A percentile compares a stretch with the other conserved stretches of the same genome.
Evolutionary conservation across 2,113 vertebrate species (phyloP).

Genomic region (Stictonetta naevosa): DNA sequence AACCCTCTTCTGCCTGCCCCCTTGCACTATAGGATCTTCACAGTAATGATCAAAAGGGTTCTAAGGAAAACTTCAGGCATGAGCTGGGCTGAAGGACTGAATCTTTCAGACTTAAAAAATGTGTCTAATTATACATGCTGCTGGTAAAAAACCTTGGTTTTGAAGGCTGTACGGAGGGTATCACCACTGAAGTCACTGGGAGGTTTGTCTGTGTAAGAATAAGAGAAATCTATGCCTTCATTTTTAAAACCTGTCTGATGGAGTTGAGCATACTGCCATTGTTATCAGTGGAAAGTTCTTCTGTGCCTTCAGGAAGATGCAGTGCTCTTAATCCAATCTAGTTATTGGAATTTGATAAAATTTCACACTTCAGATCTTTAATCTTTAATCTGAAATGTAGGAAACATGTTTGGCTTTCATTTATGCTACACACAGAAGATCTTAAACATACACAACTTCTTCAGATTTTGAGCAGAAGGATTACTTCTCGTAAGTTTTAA

Average conservation of each 20-base stretch:
- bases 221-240: not conserved
- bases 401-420: not conserved
- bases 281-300: not conserved
- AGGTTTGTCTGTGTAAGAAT: not conserved
- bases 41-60: not conserved
- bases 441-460: not conserved
- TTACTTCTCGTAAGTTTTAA: not conserved
- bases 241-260: not conserved
- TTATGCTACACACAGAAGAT: not conserved
- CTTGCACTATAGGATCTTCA: not conserved
- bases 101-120: not conserved
- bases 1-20: accelerated
- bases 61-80: not conserved
- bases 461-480: not conserved
- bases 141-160: not conserved
- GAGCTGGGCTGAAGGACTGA: not conserved
- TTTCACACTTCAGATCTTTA: slow-evolving; percentile 1
- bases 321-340: not conserved
- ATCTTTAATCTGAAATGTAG: not conserved
- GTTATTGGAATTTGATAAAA: not conserved
- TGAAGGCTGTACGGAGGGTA: not conserved
- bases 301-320: not conserved
- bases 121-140: not conserved
- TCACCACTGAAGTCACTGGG: accelerated
- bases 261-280: not conserved